These are phyloP conservation scores for Lophotis ruficrista DNA, from an alignment of 2,113 vertebrate species.

Conservation along the genomic window DNA sequence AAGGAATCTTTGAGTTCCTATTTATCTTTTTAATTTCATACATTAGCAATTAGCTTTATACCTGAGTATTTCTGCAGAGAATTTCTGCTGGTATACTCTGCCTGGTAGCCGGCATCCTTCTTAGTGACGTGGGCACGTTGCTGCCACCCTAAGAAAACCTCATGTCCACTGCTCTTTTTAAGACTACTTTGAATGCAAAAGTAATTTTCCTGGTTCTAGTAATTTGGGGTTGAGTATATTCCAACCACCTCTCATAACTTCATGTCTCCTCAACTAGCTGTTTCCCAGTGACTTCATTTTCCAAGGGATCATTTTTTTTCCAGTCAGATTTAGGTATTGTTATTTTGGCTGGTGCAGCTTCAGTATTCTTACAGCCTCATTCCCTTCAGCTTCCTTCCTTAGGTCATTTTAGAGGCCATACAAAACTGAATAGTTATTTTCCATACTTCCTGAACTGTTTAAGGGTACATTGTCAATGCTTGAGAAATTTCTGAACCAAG, in stretches of 20 bases:
- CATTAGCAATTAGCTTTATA: neutral
- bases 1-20: neutral
- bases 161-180: neutral
- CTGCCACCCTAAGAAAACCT: neutral
- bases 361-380: neutral
- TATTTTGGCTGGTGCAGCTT: neutral
- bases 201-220: neutral
- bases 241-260: neutral
- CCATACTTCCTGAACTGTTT: neutral
- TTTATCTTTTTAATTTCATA: neutral
- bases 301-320: neutral
- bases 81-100: neutral
- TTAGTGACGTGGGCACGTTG: accelerated
- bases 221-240: neutral
- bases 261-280: neutral
- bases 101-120: neutral
- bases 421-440: neutral
- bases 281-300: neutral
- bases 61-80: neutral
- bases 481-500: neutral
- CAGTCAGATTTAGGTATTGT: neutral
- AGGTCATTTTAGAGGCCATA: neutral
- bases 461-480: neutral
- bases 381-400: neutral
- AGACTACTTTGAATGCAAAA: neutral